Evolutionary conservation across 2,113 vertebrate genomes (phyloP).

Genomic region (Picathartes gymnocephalus): DNA sequence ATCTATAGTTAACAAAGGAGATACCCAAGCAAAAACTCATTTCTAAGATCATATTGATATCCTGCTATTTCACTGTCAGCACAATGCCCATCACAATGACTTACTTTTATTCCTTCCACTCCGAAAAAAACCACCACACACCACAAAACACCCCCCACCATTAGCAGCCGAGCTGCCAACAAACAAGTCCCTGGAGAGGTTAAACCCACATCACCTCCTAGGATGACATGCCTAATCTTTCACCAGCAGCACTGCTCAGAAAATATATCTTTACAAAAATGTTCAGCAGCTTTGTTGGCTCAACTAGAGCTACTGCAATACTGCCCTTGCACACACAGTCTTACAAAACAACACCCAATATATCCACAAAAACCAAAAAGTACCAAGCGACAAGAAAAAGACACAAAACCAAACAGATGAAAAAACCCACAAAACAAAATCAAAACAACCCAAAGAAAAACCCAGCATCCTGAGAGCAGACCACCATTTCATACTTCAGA

Average conservation of each 20-base stretch:
- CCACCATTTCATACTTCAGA: background rate
- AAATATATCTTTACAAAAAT: background rate
- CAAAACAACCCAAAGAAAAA: background rate
- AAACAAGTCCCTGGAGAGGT: background rate
- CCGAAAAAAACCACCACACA: background rate
- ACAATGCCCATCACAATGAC: background rate
- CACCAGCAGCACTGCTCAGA: background rate
- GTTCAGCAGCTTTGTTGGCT: background rate
- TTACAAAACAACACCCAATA: background rate
- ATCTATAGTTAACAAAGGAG: background rate
- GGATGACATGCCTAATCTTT: background rate
- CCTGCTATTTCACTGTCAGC: background rate
- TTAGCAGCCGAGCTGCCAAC: background rate
- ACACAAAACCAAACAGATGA: background rate
- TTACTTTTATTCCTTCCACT: background rate
- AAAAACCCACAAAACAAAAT: background rate
- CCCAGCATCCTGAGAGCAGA: background rate
- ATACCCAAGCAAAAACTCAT: background rate
- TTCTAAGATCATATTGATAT: background rate
- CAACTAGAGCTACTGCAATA: background rate
- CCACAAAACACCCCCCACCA: accelerated
- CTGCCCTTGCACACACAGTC: background rate
- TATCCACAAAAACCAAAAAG: background rate
- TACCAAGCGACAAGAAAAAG: background rate
- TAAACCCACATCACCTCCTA: background rate